Evolutionary conservation across 2,797 vertebrate species (phyloP).

Genomic region (Aeoliscus strigatus): DNA sequence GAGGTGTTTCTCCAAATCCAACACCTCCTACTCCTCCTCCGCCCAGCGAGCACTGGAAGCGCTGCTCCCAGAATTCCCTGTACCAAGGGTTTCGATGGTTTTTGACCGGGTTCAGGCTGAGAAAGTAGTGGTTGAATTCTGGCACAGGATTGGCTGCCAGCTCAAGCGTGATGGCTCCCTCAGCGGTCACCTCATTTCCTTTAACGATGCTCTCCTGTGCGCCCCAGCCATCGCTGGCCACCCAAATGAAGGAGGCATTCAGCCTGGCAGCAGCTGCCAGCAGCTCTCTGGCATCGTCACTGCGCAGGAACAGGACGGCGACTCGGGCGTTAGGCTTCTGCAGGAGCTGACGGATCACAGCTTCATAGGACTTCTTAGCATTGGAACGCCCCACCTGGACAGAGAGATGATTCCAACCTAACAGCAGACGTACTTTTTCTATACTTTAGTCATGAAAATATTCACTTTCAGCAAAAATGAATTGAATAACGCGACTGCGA

Average conservation of each 20-base stretch:
- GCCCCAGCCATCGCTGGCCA: conserved; percentile 97
- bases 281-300: conserved; percentile 92
- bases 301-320: conserved; percentile 93
- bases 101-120: conserved; percentile 83
- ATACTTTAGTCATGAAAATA: too few relatives aligned
- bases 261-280: conserved; percentile 88
- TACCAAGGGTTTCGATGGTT: conserved; percentile 97
- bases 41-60: conserved; percentile 89
- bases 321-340: conserved; percentile 95
- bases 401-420: conserved; percentile 10
- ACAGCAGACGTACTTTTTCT: too few relatives aligned
- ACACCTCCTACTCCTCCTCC: conserved; percentile 55
- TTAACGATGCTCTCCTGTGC: conserved; percentile 96
- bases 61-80: conserved; percentile 98
- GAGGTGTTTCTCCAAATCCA: conserved; percentile 31
- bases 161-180: conserved; percentile 94
- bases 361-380: conserved; percentile 93
- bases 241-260: conserved; percentile 95
- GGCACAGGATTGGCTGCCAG: conserved; percentile 88
- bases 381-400: conserved; percentile 87
- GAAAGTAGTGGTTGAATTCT: conserved; percentile 92
- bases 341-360: conserved; percentile 89
- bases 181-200: conserved; percentile 90
- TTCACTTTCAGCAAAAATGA: too few relatives aligned
- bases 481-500: too few relatives aligned